Evolutionary conservation across 2,888 invertebrate species (phyloP), one percentile per base, ranked within the genome.

Genomic region (Parascotia fuliginaria): DNA sequence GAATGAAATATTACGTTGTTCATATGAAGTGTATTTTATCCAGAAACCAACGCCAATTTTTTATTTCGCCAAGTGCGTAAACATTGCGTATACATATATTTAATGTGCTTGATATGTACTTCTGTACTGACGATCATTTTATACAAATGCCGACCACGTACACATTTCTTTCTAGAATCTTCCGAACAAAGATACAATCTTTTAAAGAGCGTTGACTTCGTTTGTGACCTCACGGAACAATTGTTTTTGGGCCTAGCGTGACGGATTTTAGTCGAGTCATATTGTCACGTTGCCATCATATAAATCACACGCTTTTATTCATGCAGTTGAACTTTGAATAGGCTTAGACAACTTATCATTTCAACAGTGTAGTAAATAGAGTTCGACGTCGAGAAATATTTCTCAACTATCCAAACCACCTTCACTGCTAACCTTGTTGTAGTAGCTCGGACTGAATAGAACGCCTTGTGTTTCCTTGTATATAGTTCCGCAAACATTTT

Each of bases 401-500:
- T 83, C 83, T 77, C 65, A 83, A 79, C 78, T 77, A 84, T 81
- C 81, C 75, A 66, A 81, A 78, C 79, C 75, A 79, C 87, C 85
- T 89, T 87, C 85, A 78, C 79, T 75, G 57, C 60, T 79, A 82
- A 81, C 90, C 89, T 88, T 89, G 88, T 75, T 73, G 79, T 64
- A 73, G 60, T 67, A 29, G 37, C 42, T 44, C 57, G 42, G 42
- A 28, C 9, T 31, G 37, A 27, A 13, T 42, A 62, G 56, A 62
- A 61, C 60, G 68, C 69, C 68, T 68, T 66, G 69, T 73, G 79
- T 86, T 89, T 88, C 90, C 89, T 88, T 79, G 79, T 77, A 70
- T 69, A 73, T 72, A 70, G 78, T 86, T 86, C 86, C 85, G 83
- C 74, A 75, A 80, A 76, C 73, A 73, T 70, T 72, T 77, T 70